phyloP scores from a whole-genome alignment of 2,797 vertebrate species.

The Paguma larvata region DNA sequence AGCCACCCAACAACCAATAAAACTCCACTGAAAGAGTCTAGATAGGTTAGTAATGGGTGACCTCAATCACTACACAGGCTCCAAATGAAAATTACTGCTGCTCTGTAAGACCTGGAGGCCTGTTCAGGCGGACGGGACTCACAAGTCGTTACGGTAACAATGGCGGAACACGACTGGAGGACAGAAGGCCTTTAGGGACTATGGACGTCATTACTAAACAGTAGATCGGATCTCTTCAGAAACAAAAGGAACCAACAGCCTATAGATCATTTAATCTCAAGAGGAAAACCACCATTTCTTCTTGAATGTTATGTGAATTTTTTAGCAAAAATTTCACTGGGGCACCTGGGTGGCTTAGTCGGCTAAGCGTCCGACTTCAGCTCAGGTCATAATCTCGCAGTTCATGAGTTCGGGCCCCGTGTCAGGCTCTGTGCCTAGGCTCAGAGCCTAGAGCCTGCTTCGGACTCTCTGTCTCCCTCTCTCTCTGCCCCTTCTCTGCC shows the following conservation, averaged over 20 bases:
- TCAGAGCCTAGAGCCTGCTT: no score
- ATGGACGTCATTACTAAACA: background rate
- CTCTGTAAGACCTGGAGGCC: background rate
- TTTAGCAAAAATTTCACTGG: background rate
- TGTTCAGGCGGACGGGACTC: background rate
- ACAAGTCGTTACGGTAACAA: background rate
- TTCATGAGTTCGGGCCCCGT: no score
- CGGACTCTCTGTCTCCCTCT: no score
- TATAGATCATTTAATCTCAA: background rate
- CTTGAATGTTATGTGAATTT: background rate
- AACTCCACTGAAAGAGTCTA: background rate
- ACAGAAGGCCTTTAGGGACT: background rate
- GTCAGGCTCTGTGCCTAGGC: no score
- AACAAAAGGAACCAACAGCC: constrained; percentile 17
- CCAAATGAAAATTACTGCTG: background rate
- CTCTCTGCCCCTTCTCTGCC: no score
- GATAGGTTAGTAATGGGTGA: background rate
- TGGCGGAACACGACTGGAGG: background rate
- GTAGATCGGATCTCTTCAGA: background rate
- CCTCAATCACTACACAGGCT: background rate
- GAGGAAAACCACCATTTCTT: background rate
- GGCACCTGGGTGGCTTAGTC: no score
- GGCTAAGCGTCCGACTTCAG: no score
- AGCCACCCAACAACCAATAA: background rate
- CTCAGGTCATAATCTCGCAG: no score